phyloP scores from a whole-genome alignment of 2,113 vertebrate species.

The Cervus canadensis region DNA sequence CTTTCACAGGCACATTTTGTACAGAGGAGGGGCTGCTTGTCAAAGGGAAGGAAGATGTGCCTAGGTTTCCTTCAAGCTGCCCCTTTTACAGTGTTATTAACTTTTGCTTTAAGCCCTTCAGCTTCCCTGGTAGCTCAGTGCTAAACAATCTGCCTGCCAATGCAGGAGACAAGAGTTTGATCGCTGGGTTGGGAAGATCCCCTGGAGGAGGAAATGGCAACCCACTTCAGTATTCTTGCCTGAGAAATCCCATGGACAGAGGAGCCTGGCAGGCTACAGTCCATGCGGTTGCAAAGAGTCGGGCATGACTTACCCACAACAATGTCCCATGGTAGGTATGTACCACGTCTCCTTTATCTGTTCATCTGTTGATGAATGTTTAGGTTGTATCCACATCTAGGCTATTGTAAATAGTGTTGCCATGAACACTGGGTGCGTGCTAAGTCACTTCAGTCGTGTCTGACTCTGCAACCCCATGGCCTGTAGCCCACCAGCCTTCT shows the following conservation, averaged over 20 bases:
- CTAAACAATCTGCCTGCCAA: not conserved
- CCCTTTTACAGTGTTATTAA: not conserved
- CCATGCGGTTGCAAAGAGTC: not conserved
- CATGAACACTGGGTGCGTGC: not conserved
- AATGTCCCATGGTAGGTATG: not conserved
- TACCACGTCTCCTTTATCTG: not conserved
- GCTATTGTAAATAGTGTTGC: not conserved
- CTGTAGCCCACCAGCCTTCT: not conserved
- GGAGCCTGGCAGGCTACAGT: not conserved
- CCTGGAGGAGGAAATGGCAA: not conserved
- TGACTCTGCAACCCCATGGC: not conserved
- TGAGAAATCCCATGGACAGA: not conserved
- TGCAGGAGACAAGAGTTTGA: not conserved
- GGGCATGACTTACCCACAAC: fast-evolving
- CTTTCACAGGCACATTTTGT: not conserved
- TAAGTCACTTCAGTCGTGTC: not conserved
- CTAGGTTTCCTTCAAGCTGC: not conserved
- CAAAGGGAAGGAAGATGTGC: not conserved
- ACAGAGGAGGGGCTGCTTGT: not conserved
- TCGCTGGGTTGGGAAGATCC: not conserved
- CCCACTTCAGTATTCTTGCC: not conserved
- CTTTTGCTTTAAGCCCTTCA: not conserved
- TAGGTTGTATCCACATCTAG: not conserved
- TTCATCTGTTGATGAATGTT: not conserved
- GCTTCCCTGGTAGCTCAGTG: not conserved